Percentiles rank a stretch among this genome's conserved stretches.
Conservation (phyloP, 2,113 vertebrate genomes). For the Sylvietta virens region DNA sequence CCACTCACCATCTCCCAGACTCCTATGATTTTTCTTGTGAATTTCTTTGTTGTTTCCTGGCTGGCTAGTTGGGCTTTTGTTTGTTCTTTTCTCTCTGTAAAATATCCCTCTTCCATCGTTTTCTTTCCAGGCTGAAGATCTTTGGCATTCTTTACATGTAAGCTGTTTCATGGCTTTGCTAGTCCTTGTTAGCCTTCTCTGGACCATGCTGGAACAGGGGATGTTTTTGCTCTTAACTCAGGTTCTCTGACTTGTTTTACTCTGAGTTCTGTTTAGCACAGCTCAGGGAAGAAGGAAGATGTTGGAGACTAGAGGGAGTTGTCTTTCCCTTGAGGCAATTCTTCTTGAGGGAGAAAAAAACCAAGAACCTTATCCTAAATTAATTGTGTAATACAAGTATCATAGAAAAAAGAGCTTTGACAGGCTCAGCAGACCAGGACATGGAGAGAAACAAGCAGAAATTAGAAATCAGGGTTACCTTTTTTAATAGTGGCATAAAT, state of each 20-base stretch:
- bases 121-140: neutral
- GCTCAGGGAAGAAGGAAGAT: neutral
- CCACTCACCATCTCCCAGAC: neutral
- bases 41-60: neutral
- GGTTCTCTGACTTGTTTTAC: neutral
- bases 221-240: neutral
- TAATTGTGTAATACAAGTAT: neutral
- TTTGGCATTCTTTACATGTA: rapidly evolving
- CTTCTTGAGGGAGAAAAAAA: neutral
- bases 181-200: neutral
- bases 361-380: neutral
- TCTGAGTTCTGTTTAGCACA: neutral
- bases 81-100: neutral
- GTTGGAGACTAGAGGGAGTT: neutral
- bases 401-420: neutral
- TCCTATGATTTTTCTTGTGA: neutral
- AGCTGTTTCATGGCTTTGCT: neutral
- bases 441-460: neutral
- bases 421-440: neutral
- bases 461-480: neutral
- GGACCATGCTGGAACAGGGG: neutral
- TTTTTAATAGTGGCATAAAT: neutral
- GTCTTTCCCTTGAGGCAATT: neutral
- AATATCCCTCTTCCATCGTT: neutral
- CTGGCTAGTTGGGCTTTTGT: neutral